phyloP scores from a whole-genome alignment of 2,888 invertebrate species.

The Coremacera marginata region DNA sequence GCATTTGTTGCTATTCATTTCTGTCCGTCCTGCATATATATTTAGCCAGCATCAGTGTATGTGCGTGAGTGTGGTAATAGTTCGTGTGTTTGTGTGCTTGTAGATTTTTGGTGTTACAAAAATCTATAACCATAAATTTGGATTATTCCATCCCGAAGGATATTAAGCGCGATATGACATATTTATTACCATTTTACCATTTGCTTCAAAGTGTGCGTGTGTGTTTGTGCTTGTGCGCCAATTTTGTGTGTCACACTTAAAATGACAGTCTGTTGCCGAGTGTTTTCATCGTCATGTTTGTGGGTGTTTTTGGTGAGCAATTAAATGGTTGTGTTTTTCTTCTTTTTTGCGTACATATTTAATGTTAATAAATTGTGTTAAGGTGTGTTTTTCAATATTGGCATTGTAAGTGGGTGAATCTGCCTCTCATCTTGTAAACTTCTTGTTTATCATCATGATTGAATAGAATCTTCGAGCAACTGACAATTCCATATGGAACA shows the following conservation, averaged over 20 bases:
- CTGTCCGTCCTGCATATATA: not conserved
- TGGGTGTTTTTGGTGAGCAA: not conserved
- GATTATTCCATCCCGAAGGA: conserved; percentile 58
- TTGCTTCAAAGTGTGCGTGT: conserved; percentile 43
- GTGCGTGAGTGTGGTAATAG: not conserved
- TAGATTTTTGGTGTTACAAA: conserved; percentile 30
- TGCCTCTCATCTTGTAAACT: too few relatives aligned
- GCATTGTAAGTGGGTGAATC: too few relatives aligned
- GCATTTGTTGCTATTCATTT: conserved; percentile 23
- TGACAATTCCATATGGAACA: too few relatives aligned
- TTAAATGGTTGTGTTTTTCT: not conserved
- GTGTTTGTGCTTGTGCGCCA: conserved; percentile 19
- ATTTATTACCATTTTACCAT: conserved; percentile 57
- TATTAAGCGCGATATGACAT: conserved; percentile 62
- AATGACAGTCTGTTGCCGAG: not conserved
- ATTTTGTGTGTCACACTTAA: not conserved
- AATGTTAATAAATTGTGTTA: not conserved
- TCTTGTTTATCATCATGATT: too few relatives aligned
- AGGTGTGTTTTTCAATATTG: not conserved
- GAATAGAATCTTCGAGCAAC: too few relatives aligned
- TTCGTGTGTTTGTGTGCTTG: conserved; percentile 1
- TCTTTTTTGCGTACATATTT: not conserved
- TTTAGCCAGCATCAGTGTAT: not conserved
- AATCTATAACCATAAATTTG: conserved; percentile 57
- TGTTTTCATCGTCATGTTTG: not conserved